Evolutionary conservation across 92 coral and sea anemone genomes (phyloP).

Genomic region (Micromussa lordhowensis): DNA sequence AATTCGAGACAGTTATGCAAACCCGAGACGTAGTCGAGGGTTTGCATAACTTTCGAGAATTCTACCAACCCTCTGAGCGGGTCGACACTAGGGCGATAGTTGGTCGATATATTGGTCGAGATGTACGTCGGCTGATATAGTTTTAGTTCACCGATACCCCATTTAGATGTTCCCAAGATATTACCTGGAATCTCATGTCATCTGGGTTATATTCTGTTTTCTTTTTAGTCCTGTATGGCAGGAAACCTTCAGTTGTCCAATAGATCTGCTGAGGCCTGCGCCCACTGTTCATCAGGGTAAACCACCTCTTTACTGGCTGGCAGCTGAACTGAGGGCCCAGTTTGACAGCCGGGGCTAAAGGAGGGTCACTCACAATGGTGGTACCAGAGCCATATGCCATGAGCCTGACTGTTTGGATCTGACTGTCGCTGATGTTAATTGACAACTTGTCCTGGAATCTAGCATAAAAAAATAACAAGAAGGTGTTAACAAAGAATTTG

Average conservation of each 20-base stretch:
- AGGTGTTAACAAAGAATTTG: background rate
- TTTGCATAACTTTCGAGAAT: too few species aligned
- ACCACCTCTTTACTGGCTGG: slow-evolving; percentile 80
- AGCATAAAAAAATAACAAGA: background rate
- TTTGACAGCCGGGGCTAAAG: slow-evolving; percentile 86
- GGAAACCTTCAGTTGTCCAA: slow-evolving; percentile 98
- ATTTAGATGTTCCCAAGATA: background rate
- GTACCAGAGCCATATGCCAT: slow-evolving; percentile 94
- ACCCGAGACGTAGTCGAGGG: too few species aligned
- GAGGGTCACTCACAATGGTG: slow-evolving; percentile 95
- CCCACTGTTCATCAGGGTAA: slow-evolving; percentile 88
- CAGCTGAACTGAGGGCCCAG: slow-evolving; percentile 98
- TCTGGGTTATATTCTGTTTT: slow-evolving; percentile 88
- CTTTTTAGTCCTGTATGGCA: slow-evolving; percentile 82
- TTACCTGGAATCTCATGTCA: slow-evolving; percentile 89
- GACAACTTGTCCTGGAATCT: slow-evolving; percentile 94
- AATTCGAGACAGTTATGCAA: too few species aligned
- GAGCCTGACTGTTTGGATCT: slow-evolving; percentile 86
- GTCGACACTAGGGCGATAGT: too few species aligned
- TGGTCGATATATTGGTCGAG: too few species aligned
- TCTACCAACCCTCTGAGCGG: too few species aligned
- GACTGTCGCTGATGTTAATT: slow-evolving; percentile 91
- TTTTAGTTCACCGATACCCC: too few species aligned
- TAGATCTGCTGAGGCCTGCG: slow-evolving; percentile 96
- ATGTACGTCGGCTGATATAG: too few species aligned